Evolutionary conservation across 35 echinoderm and acorn worm species (phyloP), one percentile per base, ranked within the genome.

Genomic region (Heliocidaris tuberculata): DNA sequence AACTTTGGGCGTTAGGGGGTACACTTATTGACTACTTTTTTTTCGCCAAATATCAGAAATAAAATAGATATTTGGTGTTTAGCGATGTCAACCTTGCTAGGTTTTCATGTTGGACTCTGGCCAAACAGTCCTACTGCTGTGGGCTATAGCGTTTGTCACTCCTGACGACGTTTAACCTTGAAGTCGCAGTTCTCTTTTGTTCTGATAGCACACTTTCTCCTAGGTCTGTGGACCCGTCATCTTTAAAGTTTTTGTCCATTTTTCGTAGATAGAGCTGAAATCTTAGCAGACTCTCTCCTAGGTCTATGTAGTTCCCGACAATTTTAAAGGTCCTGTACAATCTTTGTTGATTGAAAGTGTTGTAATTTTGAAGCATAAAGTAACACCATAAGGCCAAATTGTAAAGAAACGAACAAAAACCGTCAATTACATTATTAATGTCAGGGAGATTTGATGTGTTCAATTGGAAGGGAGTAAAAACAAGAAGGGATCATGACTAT

Each of bases 81-180:
- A 78, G 19, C 65, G 27, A 24, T 27, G 21, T 19, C 11, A 60
- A 60, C 59, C 59, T 60, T 15, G 59, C 35, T 15, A 60, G 59
- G 59, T 15, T 15, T 60, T 60, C 12, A 78, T 19, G 1, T 78
- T 78, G 65, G 65, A n/a, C 4, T 27, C 27, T n/a, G 21, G 21
- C 65, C 65, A 78, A 78, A 78, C 21, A 27, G 21, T 78, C 65
- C 65, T 78, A 78, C 65, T 19, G 65, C 65, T 78, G 65, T 78
- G 65, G 65, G 65, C 65, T 78, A 78, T 78, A 78, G 65, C 65
- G n/a, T 78, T 78, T 78, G 65, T 78, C 65, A 78, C 65, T 78
- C 21, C 27, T 78, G 65, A 19, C 27, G 65, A 78, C 27, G 65
- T 24, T 27, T 78, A n/a, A 78, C 19, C 65, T n/a, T 78, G 65